These are phyloP conservation scores for Drosophila albomicans DNA, from an alignment of 1,140 invertebrate genomes.

Conservation along the genomic window DNA sequence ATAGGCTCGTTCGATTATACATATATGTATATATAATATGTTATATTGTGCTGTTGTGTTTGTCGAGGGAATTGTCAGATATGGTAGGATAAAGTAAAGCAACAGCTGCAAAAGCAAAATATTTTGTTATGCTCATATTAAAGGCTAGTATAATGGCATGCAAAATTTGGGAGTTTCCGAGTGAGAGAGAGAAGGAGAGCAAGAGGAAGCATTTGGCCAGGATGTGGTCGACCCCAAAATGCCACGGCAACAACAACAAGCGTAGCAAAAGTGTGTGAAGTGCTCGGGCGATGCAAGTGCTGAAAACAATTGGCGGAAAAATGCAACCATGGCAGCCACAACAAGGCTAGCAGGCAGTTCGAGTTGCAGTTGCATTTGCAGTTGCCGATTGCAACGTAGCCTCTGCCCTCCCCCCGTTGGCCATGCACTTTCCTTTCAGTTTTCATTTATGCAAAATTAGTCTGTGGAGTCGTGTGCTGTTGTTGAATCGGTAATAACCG, in stretches of 20 bases:
- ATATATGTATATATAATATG: no score
- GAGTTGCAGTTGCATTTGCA: conserved; percentile 8
- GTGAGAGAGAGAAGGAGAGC: no score
- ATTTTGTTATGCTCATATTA: conserved; percentile 16
- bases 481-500: conserved; percentile 66
- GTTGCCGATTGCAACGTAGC: not conserved
- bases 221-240: conserved; percentile 41
- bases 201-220: conserved; percentile 17
- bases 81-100: conserved; percentile 26
- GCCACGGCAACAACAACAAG: conserved; percentile 1
- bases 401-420: not conserved
- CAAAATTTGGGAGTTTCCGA: not conserved
- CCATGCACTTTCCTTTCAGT: conserved; percentile 39
- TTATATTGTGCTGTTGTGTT: not conserved
- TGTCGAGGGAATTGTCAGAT: conserved; percentile 36
- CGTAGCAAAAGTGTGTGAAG: conserved; percentile 55
- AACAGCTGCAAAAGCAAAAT: conserved; percentile 32
- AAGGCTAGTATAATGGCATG: conserved; percentile 30
- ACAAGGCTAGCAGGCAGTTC: not conserved
- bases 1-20: not conserved
- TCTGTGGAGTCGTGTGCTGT: conserved; percentile 15
- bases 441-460: conserved; percentile 67
- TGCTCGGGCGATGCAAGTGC: not conserved
- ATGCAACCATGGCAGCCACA: conserved; percentile 29
- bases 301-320: conserved; percentile 70